Evolutionary conservation across 1,140 invertebrate species (phyloP), one percentile per base, ranked within the genome.

Genomic region (Coboldia fuscipes): DNA sequence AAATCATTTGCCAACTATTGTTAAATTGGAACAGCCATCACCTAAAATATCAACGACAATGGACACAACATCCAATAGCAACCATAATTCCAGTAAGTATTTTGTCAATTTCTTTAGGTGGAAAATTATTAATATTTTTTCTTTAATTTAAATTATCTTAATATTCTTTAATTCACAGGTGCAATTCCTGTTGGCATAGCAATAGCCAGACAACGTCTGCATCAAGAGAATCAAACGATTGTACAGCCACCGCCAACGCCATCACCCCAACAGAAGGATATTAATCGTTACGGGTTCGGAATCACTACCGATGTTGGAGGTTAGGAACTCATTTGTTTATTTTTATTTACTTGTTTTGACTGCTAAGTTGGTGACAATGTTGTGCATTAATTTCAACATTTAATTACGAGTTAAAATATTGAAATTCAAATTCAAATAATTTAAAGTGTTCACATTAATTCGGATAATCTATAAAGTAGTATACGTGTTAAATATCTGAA

Each of bases 101-200:
- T n/a, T n/a, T n/a, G n/a, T 24, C 20, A 21, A 21, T 26, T 24
- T 27, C 15, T 33, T 33, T 17, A 18, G n/a, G 26, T 34, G 23
- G 17, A 9, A 14, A 12, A 15, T 16, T 8, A 15, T 36, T 24
- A 2, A 42, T 24, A 14, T 34, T 39, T 16, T 32, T 39, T 17
- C 34, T 36, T 20, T 30, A 35, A 27, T 15, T 31, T 16, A 13
- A 19, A 8, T 5, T 30, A 12, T 12, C 28, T 20, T 30, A 24
- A 9, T 23, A 27, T 10, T 33, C 34, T 15, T 23, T 29, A 12
- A 34, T 35, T 22, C 30, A 26, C 24, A 31, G 29, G 29, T 46
- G 66, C 67, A n/a, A 81, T 83, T 48, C 78, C 78, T 38, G 75
- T 86, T 42, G 82, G 82, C 28, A 84, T 86, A 44, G 80, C 81